Evolutionary conservation across 2,797 vertebrate genomes (phyloP), one percentile per base, ranked within the genome.

Genomic region (Glossophaga mutica): DNA sequence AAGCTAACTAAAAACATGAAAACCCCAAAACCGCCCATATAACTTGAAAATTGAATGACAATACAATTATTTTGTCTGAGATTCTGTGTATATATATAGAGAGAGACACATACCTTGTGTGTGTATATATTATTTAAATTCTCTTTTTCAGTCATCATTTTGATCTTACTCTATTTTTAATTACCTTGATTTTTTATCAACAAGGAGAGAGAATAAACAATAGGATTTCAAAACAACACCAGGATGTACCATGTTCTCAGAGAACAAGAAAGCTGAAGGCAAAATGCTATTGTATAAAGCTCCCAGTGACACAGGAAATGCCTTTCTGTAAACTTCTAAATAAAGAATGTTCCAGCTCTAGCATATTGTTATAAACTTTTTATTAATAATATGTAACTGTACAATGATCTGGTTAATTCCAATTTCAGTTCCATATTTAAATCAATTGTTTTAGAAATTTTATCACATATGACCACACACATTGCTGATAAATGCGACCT

Each of bases 21-120:
- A 86, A 84, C 21, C 18, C 19, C 29, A 59, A 78, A 90, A 62
- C 18, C 87, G 34, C 19, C 34, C 42, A 12, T 19, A 71, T 67
- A 89, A 77, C 19, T 59, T 78, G n/a, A 95, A 91, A 91, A 93
- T 7, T 71, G 50, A 86, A 83, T 55, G 37, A 88, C 83, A 91
- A 68, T 91, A 50, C 12, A 34, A 14, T 59, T n/a, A 67, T 76
- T 6, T 32, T 32, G 12, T 12, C 39, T 57, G n/a, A 55, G 9
- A 32, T 85, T 85, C 10, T 37, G 1, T 70, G 46, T 26, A 19
- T 24, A 29, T 44, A n/a, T n/a, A n/a, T n/a, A n/a, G n/a, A n/a
- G n/a, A n/a, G n/a, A n/a, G n/a, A n/a, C 11, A 22, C 22, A 55
- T 5, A 57, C 50, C 34, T 26, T 42, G 8, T 84, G 18, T 50